Evolutionary conservation across 2,888 invertebrate species (phyloP).

Genomic region (Cactoblastis cactorum): DNA sequence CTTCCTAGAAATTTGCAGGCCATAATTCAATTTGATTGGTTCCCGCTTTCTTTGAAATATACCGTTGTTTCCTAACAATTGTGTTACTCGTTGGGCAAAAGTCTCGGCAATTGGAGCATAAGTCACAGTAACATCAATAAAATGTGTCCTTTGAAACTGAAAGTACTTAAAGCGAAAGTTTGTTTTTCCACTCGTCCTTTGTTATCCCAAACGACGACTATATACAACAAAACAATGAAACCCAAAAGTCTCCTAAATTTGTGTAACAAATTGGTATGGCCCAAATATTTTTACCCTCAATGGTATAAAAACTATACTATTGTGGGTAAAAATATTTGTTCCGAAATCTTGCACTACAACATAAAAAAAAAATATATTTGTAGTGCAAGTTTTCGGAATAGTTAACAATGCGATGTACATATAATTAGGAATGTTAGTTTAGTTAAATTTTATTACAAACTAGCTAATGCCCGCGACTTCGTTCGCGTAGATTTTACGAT

Average conservation of each 20-base stretch:
- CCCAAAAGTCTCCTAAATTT: slow-evolving; percentile 25
- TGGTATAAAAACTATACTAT: too few species aligned
- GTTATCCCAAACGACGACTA: slow-evolving; percentile 22
- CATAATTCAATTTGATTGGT: background rate
- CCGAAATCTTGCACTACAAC: too few species aligned
- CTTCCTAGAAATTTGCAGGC: too few species aligned
- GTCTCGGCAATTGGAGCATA: slow-evolving; percentile 33
- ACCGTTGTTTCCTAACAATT: background rate
- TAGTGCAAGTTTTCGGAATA: slow-evolving; percentile 5
- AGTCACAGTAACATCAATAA: slow-evolving; percentile 34
- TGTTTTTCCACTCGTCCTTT: slow-evolving; percentile 22
- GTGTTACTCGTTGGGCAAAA: slow-evolving; percentile 22
- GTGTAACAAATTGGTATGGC: slow-evolving; percentile 16
- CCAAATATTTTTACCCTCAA: slow-evolving; percentile 15
- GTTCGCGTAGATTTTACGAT: too few species aligned
- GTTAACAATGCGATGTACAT: background rate
- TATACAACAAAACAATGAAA: slow-evolving; percentile 20
- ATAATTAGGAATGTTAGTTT: background rate
- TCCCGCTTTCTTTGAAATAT: slow-evolving; percentile 10
- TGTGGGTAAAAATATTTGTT: too few species aligned
- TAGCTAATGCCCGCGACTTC: too few species aligned
- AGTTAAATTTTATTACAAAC: background rate
- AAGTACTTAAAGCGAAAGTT: slow-evolving; percentile 47
- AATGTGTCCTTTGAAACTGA: slow-evolving; percentile 38
- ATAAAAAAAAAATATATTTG: too few species aligned